Conservation (phyloP, 2,113 vertebrate species). For the Heterotis niloticus region DNA sequence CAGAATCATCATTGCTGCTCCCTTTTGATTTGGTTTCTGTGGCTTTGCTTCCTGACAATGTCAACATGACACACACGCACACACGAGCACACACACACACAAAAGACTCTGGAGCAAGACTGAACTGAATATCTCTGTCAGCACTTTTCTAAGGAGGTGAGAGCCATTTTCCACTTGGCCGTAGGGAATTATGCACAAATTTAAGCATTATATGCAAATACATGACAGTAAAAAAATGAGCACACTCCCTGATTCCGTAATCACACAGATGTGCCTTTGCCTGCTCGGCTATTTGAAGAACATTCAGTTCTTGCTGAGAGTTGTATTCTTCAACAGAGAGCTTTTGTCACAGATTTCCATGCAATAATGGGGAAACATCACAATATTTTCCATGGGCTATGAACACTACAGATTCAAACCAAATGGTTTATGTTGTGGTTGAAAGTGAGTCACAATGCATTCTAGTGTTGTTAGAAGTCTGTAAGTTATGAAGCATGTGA, state of each 20-base stretch:
- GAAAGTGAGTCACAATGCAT: too few relatives aligned
- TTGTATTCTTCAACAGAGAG: too few relatives aligned
- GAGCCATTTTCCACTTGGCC: background rate
- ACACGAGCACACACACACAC: background rate
- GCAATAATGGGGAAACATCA: too few relatives aligned
- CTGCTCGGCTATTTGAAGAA: too few relatives aligned
- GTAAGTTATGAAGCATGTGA: too few relatives aligned
- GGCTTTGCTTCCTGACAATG: slow-evolving; percentile 3
- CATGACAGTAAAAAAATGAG: background rate
- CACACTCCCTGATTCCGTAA: background rate
- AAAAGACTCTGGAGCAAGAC: background rate
- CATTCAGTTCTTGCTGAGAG: too few relatives aligned
- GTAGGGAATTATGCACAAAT: background rate
- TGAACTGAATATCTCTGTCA: background rate
- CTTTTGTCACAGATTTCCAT: too few relatives aligned
- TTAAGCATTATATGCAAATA: too few relatives aligned
- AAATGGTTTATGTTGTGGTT: too few relatives aligned
- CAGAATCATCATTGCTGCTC: background rate
- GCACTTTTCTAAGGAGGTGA: background rate
- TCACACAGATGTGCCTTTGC: background rate
- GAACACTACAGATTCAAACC: too few relatives aligned
- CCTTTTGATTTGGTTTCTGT: background rate
- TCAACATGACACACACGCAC: background rate
- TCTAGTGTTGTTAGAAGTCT: too few relatives aligned
- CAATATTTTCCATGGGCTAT: too few relatives aligned